Evolutionary conservation across 2,113 vertebrate species (phyloP), one percentile per base, ranked within the genome.

Genomic region (Prolemur simus): DNA sequence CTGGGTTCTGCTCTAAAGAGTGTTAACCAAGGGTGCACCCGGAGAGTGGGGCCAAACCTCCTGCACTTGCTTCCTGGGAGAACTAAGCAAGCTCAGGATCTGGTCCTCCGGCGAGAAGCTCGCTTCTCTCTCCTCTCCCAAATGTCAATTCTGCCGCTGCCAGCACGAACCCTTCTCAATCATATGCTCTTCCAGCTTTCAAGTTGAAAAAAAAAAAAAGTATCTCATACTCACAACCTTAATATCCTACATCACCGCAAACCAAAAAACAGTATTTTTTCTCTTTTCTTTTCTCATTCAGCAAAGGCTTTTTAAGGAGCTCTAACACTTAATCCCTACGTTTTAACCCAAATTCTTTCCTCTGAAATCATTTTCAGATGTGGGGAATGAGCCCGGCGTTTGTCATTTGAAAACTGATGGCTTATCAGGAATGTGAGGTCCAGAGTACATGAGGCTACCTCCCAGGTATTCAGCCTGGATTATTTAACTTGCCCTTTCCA

Each of bases 1-100:
- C 94, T 95, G 80, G 68, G 93, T 93, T 97, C 96, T 76, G 56
- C 56, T 97, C 89, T 78, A 14, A 20, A 83, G 69, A 95, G 25
- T 93, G n/a, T 77, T 97, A 97, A 96, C 60, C 74, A 89, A 94
- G 52, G 84, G 47, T 54, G 18, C 32, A 77, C 74, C 39, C 0
- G 84, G 69, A 94, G 94, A 14, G 8, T 87, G 85, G 88, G 91
- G 87, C 56, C 80, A 87, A 89, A 66, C 54, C 47, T 0, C 6
- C 21, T 47, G 81, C 27, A 17, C 49, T 96, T 23, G 74, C 83
- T 98, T 95, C n/a, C 45, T 84, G 34, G 74, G 45, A 34, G 49
- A 86, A 87, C 21, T 11, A 1, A 58, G n/a, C 52, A 85, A 95
- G 25, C 78, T 89, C 56, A 29, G 42, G 34, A 87, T 29, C 15